Evolutionary conservation across 1,140 invertebrate genomes (phyloP).

Genomic region (Microplitis mediator): DNA sequence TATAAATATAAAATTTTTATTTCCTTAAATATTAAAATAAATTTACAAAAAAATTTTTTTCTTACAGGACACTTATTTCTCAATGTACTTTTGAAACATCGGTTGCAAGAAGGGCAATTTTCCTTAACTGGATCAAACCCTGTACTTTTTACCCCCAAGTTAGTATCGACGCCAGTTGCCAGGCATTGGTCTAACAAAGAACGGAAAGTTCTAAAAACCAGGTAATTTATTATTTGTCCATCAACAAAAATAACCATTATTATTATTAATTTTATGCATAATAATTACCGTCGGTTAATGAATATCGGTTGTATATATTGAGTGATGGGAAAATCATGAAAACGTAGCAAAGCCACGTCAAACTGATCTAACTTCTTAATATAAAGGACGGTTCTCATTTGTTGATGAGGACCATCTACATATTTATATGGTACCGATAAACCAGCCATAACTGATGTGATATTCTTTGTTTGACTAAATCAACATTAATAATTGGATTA

Average conservation of each 20-base stretch:
- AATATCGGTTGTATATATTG: constrained; percentile 69
- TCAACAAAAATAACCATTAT: not conserved
- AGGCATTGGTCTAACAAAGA: constrained; percentile 61
- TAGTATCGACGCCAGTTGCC: constrained; percentile 57
- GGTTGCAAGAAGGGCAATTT: constrained; percentile 60
- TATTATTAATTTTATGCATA: not conserved
- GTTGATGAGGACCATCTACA: constrained; percentile 71
- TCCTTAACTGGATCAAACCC: constrained; percentile 57
- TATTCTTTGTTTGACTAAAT: constrained; percentile 58
- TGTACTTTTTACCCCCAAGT: constrained; percentile 53
- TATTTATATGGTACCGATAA: constrained; percentile 63
- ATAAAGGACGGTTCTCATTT: constrained; percentile 66
- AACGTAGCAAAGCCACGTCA: constrained; percentile 66
- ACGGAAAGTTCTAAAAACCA: no score
- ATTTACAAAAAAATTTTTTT: not conserved
- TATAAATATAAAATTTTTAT: not conserved
- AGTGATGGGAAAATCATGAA: constrained; percentile 64
- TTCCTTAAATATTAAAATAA: not conserved
- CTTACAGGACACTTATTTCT: constrained; percentile 55
- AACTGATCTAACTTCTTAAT: constrained; percentile 61
- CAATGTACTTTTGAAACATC: constrained; percentile 61
- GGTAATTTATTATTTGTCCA: constrained; percentile 24
- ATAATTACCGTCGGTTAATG: constrained; percentile 43
- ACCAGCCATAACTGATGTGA: constrained; percentile 72
- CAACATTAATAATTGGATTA: no score